Percentiles rank a stretch among this genome's conserved stretches.
Evolutionary conservation across 2,888 invertebrate genomes (phyloP).

Genomic region (Scaptomyza reducta): DNA sequence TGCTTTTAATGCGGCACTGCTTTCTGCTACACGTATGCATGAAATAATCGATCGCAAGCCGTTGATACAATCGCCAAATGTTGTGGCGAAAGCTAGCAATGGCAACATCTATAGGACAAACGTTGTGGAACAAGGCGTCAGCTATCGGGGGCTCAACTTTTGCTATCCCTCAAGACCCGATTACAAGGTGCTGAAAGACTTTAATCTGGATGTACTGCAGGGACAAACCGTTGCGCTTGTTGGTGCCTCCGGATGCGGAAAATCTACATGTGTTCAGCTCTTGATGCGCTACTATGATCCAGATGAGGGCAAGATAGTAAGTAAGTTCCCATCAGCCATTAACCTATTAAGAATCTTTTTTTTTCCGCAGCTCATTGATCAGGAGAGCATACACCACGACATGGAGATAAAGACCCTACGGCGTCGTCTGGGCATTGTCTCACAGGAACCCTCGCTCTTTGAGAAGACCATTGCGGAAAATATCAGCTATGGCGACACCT

Average conservation of each 20-base stretch:
- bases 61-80: conserved; percentile 84
- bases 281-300: conserved; percentile 92
- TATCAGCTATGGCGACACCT: conserved; percentile 94
- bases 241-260: conserved; percentile 91
- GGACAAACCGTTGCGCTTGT: conserved; percentile 91
- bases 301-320: conserved; percentile 87
- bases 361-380: conserved; percentile 81
- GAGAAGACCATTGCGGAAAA: conserved; percentile 94
- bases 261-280: conserved; percentile 92
- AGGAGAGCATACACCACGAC: conserved; percentile 86
- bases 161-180: conserved; percentile 92
- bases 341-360: not conserved
- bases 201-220: conserved; percentile 87
- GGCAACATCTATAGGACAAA: conserved; percentile 57
- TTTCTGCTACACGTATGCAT: conserved; percentile 89
- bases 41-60: conserved; percentile 87
- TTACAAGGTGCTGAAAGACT: conserved; percentile 88
- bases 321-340: conserved; percentile 40
- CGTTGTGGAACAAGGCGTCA: conserved; percentile 66
- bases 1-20: conserved; percentile 89
- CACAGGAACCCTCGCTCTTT: conserved; percentile 95
- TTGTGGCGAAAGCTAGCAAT: conserved; percentile 40
- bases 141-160: conserved; percentile 89
- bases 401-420: conserved; percentile 87
- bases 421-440: conserved; percentile 92